A percentile compares a stretch with the other conserved stretches of the same genome.
Evolutionary conservation across 2,113 vertebrate genomes (phyloP).

Genomic region (Lucifuga dentata): DNA sequence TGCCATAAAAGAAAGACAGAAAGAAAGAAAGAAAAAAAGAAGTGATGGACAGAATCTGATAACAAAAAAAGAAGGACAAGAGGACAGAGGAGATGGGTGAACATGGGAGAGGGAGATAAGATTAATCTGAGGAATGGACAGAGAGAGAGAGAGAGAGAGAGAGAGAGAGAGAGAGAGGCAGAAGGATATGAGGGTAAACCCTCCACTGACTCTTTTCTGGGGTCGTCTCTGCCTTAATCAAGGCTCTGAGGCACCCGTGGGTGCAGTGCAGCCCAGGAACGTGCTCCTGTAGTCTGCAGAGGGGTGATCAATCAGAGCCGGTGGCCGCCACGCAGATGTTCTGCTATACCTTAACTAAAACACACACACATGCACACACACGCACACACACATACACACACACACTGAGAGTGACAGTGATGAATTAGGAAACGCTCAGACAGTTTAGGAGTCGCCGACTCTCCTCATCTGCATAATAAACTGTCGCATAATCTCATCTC

Average conservation of each 20-base stretch:
- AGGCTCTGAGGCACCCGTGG: conserved; percentile 29
- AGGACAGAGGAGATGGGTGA: conserved; percentile 16
- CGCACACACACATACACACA: conserved; percentile 3
- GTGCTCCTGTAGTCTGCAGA: conserved; percentile 36
- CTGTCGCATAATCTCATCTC: conserved; percentile 58
- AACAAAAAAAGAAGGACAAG: conserved; percentile 1
- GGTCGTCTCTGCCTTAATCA: conserved; percentile 61
- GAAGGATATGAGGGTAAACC: conserved; percentile 11
- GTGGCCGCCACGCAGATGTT: conserved; percentile 53
- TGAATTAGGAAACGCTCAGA: conserved; percentile 68
- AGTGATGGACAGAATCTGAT: too few species aligned
- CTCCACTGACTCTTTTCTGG: conserved; percentile 46
- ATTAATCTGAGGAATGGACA: conserved; percentile 38
- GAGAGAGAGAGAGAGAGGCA: conserved; percentile 15
- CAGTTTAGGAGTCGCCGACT: conserved; percentile 64
- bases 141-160: conserved; percentile 3
- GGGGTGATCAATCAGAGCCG: conserved; percentile 72
- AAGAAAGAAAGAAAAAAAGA: conserved; percentile 7
- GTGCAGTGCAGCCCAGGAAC: conserved; percentile 9
- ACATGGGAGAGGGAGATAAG: neutral
- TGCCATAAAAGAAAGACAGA: neutral
- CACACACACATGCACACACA: conserved; percentile 13
- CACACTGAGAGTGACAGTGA: conserved; percentile 62
- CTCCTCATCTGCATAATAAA: conserved; percentile 74
- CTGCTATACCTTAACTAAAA: conserved; percentile 31